phyloP scores from a whole-genome alignment of 2,113 vertebrate genomes.

The Cynocephalus volans region DNA sequence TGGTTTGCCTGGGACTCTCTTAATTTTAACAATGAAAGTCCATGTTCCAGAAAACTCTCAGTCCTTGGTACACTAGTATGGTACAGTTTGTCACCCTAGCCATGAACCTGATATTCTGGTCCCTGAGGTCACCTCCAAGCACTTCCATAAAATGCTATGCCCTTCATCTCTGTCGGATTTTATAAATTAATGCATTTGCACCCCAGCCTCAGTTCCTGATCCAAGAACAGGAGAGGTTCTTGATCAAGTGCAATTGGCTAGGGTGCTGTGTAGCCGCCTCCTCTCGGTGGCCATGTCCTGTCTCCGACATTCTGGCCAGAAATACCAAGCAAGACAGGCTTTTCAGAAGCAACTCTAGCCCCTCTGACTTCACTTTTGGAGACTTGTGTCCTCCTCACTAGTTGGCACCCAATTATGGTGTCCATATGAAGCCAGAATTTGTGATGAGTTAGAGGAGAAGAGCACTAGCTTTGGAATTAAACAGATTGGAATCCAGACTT shows the following conservation, averaged over 20 bases:
- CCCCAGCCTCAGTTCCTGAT: not conserved
- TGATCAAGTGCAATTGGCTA: not conserved
- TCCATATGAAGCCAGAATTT: not conserved
- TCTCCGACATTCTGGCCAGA: not conserved
- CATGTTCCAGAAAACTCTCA: not conserved
- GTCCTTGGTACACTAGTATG: not conserved
- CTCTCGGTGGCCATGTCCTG: not conserved
- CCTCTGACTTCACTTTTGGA: not conserved
- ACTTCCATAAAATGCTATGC: not conserved
- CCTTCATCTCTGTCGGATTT: not conserved
- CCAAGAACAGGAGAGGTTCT: not conserved
- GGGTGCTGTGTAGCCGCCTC: not conserved
- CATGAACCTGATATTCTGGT: not conserved
- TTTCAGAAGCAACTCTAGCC: not conserved
- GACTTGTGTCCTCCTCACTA: not conserved
- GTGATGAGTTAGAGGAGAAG: not conserved
- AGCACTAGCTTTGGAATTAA: not conserved
- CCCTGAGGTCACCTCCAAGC: not conserved
- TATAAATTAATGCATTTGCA: not conserved
- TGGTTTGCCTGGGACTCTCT: not conserved
- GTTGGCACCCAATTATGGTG: not conserved
- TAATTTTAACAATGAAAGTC: not conserved
- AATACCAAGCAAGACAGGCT: not conserved
- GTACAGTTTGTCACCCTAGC: not conserved
- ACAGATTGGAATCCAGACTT: not conserved